A percentile compares a stretch with the other conserved stretches of the same genome.
phyloP scores from a whole-genome alignment of 1,140 invertebrate genomes.

The Sinella curviseta region DNA sequence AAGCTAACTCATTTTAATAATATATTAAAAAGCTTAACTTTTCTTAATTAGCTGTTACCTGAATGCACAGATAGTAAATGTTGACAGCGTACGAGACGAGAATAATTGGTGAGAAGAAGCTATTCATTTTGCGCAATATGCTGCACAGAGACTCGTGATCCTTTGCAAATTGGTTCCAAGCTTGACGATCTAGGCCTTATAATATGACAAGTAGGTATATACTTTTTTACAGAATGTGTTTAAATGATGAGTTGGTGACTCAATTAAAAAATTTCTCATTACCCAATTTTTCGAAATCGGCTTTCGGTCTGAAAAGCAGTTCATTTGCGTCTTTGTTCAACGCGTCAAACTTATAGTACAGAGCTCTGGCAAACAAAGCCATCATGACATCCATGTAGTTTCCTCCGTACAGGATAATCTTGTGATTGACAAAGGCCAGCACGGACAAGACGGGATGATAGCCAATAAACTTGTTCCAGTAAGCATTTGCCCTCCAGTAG shows the following conservation, averaged over 20 bases:
- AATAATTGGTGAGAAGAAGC: not conserved
- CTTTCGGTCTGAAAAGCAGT: too few relatives aligned
- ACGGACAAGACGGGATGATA: conserved; percentile 21
- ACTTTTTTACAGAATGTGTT: too few relatives aligned
- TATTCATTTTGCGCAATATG: not conserved
- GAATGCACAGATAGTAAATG: not conserved
- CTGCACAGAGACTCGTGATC: not conserved
- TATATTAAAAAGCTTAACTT: too few relatives aligned
- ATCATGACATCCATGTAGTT: conserved; percentile 33
- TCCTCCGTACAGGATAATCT: conserved; percentile 33
- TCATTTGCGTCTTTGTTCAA: not conserved
- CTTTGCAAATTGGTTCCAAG: not conserved
- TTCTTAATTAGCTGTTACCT: not conserved
- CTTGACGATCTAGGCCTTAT: not conserved
- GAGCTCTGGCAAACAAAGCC: conserved; percentile 24
- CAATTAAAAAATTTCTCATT: too few relatives aligned
- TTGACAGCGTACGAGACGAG: not conserved
- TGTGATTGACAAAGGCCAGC: conserved; percentile 29
- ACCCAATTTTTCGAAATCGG: too few relatives aligned
- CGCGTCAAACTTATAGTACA: conserved; percentile 28
- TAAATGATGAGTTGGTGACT: too few relatives aligned
- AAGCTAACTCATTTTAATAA: too few relatives aligned
- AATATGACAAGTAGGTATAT: too few relatives aligned
- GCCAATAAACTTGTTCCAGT: conserved; percentile 28
- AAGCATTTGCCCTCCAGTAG: conserved; percentile 9